Evolutionary conservation across 2,888 invertebrate species (phyloP).

Genomic region (Gasteruption jaculator): DNA sequence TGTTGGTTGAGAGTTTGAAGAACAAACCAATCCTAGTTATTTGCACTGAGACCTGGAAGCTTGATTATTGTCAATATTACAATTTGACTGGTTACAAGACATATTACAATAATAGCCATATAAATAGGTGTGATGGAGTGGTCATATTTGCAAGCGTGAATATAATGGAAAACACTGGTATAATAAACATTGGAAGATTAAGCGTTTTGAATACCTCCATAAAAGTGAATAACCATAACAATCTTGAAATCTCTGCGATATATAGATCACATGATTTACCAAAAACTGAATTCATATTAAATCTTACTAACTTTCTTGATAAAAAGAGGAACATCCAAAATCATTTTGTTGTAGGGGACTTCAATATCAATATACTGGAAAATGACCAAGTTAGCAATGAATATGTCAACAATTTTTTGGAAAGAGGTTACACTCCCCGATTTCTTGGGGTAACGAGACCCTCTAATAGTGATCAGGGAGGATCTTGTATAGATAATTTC

Average conservation of each 20-base stretch:
- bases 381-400: background rate
- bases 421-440: background rate
- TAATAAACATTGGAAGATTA: background rate
- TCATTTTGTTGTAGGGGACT: background rate
- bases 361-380: too few species aligned
- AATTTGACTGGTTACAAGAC: too few species aligned
- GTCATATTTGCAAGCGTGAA: background rate
- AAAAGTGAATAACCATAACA: background rate
- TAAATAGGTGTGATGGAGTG: constrained; percentile 2
- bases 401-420: constrained; percentile 1
- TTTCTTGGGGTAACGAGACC: constrained; percentile 3
- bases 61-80: too few species aligned
- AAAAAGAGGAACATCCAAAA: background rate
- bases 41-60: too few species aligned
- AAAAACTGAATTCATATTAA: background rate
- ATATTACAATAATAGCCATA: too few species aligned
- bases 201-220: constrained; percentile 1
- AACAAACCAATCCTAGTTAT: too few species aligned
- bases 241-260: constrained; percentile 1
- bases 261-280: constrained; percentile 4
- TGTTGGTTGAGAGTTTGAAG: too few species aligned
- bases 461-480: background rate
- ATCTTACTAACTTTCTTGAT: background rate
- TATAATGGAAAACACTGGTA: background rate
- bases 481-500: constrained; percentile 7